Evolutionary conservation across 2,888 invertebrate species (phyloP).

Genomic region (Pogonocherus hispidulus): DNA sequence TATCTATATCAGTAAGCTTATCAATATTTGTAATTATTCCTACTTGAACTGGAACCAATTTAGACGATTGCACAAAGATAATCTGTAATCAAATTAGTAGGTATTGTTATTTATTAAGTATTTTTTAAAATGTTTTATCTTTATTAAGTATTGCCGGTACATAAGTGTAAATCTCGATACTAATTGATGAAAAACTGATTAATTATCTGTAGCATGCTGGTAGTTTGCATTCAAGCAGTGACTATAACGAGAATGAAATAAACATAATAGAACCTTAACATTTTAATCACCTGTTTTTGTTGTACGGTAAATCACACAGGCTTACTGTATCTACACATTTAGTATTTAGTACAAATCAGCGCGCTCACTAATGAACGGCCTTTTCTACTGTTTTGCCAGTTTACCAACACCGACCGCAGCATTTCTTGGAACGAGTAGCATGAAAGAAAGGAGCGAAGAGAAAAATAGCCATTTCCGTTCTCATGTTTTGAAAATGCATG

Average conservation of each 20-base stretch:
- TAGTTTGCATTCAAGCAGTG: slow-evolving; percentile 12
- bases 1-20: no score
- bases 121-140: no score
- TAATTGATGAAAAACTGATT: no score
- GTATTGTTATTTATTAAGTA: no score
- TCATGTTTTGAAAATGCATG: background rate
- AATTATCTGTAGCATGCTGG: slow-evolving; percentile 6
- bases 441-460: background rate
- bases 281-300: slow-evolving; percentile 3
- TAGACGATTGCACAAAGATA: no score
- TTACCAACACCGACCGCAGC: background rate
- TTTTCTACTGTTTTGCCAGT: background rate
- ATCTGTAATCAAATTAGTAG: no score
- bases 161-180: no score
- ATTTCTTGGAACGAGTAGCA: background rate
- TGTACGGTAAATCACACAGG: slow-evolving; percentile 1
- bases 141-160: no score
- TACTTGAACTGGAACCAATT: no score
- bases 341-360: background rate
- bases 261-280: slow-evolving; percentile 18
- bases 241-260: slow-evolving; percentile 11
- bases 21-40: no score
- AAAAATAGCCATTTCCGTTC: background rate
- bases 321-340: background rate
- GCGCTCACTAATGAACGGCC: slow-evolving; percentile 4